Base-by-base conservation (phyloP, 1,140 invertebrate species). In the Drosophila kohkoa region DNA sequence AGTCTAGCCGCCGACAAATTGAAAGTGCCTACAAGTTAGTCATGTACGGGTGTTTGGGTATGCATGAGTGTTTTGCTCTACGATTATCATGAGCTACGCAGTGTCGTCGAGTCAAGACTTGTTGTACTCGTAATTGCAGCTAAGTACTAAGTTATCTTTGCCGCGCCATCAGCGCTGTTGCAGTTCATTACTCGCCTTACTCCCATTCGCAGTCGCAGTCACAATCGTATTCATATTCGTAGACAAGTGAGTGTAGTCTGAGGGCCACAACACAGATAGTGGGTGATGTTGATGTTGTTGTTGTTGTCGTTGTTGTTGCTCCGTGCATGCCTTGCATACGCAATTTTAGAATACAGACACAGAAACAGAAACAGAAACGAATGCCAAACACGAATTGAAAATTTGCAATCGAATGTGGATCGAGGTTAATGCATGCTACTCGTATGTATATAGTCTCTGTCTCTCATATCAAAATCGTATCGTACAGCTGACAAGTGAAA, bases 351-450 rank as follows among this genome's bases (percentile, higher is more conserved):
- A 81, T 81, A 71, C 43, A 48, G 52, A 54, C 15, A 25, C 28
- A 28, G 66, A 60, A 6, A 48, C 46, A 54, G 43, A 45, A 28
- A 46, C 38, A n/a, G 55, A 69, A n/a, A 49, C 48, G 30, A 45
- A 58, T 67, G 65, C 65, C 30, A 38, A 67, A 30, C 52, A 67
- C 63, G 46, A 67, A 67, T 54, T 59, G 48, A 67, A 25, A 73
- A 73, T 69, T 82, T 55, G 70, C 80, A 81, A 82, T 80, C 65
- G 68, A 82, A 82, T 75, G 71, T 82, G 80, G 79, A 82, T 82
- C 80, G 80, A 82, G 80, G 79, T 78, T 82, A 75, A 75, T 75
- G 72, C 59, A 69, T 71, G 51, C 69, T 48, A n/a, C n/a, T n/a
- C n/a, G n/a, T n/a, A 68, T 51, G 60, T 41, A 65, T 46, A 59